Conservation (phyloP, 64 coral and sea anemone species). For the Dendrophyllia cribrosa region DNA sequence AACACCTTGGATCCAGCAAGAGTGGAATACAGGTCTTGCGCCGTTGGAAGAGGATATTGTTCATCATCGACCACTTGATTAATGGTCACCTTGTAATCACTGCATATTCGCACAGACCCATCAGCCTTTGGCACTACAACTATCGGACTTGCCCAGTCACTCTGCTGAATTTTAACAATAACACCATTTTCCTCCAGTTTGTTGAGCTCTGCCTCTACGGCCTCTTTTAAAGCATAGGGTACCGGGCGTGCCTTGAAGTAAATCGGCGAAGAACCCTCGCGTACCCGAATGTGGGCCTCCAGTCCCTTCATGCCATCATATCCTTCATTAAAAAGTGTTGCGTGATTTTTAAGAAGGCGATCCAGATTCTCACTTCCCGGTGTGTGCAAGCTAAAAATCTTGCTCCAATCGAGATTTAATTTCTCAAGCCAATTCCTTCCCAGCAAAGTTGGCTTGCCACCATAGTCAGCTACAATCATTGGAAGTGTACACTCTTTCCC, state of each 20-base stretch:
- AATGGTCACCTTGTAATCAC: conserved; percentile 61
- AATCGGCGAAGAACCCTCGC: conserved; percentile 23
- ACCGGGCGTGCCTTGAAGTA: conserved; percentile 48
- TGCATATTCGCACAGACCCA: conserved; percentile 60
- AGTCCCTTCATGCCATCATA: conserved; percentile 61
- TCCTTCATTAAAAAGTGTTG: conserved; percentile 54
- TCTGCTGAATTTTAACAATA: conserved; percentile 53
- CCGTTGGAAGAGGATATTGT: conserved; percentile 61
- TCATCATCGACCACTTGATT: conserved; percentile 65
- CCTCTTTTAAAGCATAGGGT: conserved; percentile 68
- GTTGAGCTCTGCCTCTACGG: conserved; percentile 57
- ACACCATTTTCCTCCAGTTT: conserved; percentile 66
- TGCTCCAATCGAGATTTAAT: conserved; percentile 64
- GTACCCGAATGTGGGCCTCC: conserved; percentile 64
- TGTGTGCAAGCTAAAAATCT: conserved; percentile 36
- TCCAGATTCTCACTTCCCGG: too few species aligned
- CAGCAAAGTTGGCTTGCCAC: conserved; percentile 54
- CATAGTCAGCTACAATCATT: conserved; percentile 63
- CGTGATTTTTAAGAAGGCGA: conserved; percentile 9
- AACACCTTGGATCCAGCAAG: conserved; percentile 49
- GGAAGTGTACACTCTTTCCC: conserved; percentile 48
- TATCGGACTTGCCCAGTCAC: conserved; percentile 51
- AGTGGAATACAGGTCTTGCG: conserved; percentile 61
- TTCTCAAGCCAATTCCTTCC: conserved; percentile 62
- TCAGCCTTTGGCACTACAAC: conserved; percentile 69